These are phyloP conservation scores for Melanotaenia duboulayi DNA, from an alignment of 2,113 vertebrate species.

Conservation along the genomic window DNA sequence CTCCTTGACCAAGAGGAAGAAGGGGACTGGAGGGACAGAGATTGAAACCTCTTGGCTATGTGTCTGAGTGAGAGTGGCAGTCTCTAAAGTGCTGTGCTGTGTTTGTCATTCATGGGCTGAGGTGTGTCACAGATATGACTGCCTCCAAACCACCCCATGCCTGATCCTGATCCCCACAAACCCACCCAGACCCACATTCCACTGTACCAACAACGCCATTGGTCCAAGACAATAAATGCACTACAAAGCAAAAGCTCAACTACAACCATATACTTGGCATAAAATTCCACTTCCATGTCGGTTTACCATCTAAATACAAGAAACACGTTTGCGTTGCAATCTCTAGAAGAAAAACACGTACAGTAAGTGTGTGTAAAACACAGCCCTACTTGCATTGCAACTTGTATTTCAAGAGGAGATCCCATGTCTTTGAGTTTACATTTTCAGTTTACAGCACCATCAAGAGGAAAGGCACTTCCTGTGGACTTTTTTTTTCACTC, in stretches of 20 bases:
- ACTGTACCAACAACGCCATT: conserved; percentile 77
- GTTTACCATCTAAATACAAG: conserved; percentile 63
- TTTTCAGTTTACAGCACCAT: conserved; percentile 89
- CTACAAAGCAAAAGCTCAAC: conserved; percentile 79
- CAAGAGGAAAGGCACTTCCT: conserved; percentile 99
- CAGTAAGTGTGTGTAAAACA: conserved; percentile 49
- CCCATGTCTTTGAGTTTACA: conserved; percentile 75
- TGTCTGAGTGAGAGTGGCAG: conserved; percentile 74
- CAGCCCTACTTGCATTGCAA: conserved; percentile 74
- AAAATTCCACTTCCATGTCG: conserved; percentile 69
- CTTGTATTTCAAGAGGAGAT: conserved; percentile 82
- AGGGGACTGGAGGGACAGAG: conserved; percentile 50
- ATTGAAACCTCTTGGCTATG: conserved; percentile 57
- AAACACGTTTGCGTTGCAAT: conserved; percentile 47
- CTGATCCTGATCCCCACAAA: not conserved
- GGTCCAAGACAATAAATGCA: conserved; percentile 85
- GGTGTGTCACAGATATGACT: conserved; percentile 46
- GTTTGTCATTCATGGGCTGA: conserved; percentile 70
- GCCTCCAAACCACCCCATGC: not conserved
- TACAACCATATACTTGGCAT: conserved; percentile 86
- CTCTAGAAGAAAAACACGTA: conserved; percentile 43
- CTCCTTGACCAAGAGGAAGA: conserved; percentile 16
- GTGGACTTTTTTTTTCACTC: conserved; percentile 83
- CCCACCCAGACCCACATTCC: conserved; percentile 43
- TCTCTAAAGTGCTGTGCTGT: conserved; percentile 85